Evolutionary conservation across 2,888 invertebrate species (phyloP).

Genomic region (Patella pellucida): DNA sequence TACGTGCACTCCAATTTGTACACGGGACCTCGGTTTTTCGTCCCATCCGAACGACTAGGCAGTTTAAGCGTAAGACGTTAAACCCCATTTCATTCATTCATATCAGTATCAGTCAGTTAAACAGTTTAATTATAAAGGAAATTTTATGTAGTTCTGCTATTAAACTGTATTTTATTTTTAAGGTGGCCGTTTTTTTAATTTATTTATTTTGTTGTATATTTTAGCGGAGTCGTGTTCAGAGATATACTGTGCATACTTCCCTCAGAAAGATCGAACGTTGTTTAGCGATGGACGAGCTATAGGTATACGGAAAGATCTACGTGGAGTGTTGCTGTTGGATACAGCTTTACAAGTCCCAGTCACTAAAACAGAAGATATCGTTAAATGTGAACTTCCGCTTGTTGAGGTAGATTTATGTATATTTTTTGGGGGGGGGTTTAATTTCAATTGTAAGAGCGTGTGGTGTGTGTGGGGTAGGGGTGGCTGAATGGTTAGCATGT

Average conservation of each 20-base stretch:
- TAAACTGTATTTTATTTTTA: background rate
- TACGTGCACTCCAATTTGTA: too few relatives aligned
- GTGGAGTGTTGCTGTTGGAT: slow-evolving; percentile 89
- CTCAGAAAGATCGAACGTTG: slow-evolving; percentile 84
- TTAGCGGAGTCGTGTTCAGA: background rate
- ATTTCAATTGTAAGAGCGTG: too few relatives aligned
- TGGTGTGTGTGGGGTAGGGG: too few relatives aligned
- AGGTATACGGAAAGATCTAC: slow-evolving; percentile 90
- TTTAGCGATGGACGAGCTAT: slow-evolving; percentile 86
- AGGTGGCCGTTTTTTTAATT: background rate
- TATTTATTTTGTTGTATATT: too few relatives aligned
- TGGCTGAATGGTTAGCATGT: too few relatives aligned
- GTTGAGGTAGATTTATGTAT: slow-evolving; percentile 91
- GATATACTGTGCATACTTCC: slow-evolving; percentile 61
- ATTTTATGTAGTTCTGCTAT: background rate
- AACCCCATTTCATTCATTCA: too few relatives aligned
- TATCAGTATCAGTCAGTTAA: too few relatives aligned
- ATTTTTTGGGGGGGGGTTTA: too few relatives aligned
- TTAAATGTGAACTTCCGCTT: slow-evolving; percentile 87
- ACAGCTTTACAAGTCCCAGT: slow-evolving; percentile 89
- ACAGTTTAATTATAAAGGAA: background rate
- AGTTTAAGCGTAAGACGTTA: too few relatives aligned
- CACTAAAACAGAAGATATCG: slow-evolving; percentile 81
- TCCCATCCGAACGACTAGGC: too few relatives aligned
- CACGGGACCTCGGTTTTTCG: too few relatives aligned